Percentiles rank a stretch among this genome's conserved stretches.
These are phyloP conservation scores for Hylaeus volcanicus DNA, from an alignment of 1,140 invertebrate species.

Conservation along the genomic window DNA sequence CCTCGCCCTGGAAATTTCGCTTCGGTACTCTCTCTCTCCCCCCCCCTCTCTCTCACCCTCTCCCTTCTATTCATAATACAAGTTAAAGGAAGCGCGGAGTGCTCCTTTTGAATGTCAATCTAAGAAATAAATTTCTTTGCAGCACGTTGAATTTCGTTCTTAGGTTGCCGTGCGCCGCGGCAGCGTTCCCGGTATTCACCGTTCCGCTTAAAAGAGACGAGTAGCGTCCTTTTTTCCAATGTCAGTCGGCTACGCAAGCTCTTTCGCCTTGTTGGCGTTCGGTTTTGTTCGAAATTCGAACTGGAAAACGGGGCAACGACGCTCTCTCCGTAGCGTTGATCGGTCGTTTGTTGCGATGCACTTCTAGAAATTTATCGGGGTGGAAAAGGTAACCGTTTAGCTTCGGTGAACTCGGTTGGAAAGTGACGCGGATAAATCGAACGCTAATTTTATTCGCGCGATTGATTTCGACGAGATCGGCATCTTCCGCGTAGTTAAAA, in stretches of 20 bases:
- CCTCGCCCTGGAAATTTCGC: neutral
- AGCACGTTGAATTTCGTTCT: slow-evolving; percentile 26
- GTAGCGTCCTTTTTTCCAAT: slow-evolving; percentile 7
- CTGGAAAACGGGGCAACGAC: neutral
- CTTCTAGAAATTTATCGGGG: too few relatives aligned
- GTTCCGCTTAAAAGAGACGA: neutral
- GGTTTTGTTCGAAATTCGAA: too few relatives aligned
- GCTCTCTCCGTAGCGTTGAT: too few relatives aligned
- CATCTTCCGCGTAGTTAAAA: too few relatives aligned
- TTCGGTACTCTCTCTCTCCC: neutral
- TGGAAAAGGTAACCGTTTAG: too few relatives aligned
- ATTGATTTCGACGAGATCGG: too few relatives aligned
- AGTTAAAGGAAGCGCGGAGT: slow-evolving; percentile 31
- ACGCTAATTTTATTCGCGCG: too few relatives aligned
- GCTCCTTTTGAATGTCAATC: slow-evolving; percentile 44
- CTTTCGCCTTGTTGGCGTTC: neutral
- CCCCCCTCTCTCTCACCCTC: too few relatives aligned
- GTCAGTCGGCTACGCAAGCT: slow-evolving; percentile 4
- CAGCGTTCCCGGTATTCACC: neutral
- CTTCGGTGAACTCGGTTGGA: too few relatives aligned
- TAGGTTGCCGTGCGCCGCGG: neutral
- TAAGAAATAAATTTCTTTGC: slow-evolving; percentile 44
- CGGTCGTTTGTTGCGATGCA: neutral
- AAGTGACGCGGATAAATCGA: too few relatives aligned
- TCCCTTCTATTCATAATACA: slow-evolving; percentile 32